Base-by-base conservation (phyloP, 92 coral and sea anemone genomes). In the Metridium senile region DNA sequence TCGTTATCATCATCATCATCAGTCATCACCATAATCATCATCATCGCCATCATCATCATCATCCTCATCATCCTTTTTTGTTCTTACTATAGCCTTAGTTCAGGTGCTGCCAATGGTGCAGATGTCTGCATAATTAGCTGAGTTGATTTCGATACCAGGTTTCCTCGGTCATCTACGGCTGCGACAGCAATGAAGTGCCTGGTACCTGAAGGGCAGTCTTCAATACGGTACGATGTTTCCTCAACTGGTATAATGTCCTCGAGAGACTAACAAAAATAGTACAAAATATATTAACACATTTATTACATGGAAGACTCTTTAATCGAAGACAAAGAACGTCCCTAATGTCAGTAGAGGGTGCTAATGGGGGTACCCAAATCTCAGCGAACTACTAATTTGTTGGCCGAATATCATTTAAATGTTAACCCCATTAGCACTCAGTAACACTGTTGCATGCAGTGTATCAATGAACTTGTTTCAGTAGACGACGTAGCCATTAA, bases 141-240 rank as follows among this genome's bases (percentile, higher is more conserved):
- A 35, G 86, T 68, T 10, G 98, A 94, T 62, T 93, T 84, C 47
- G 91, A 72, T 0, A 92, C 70, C 80, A 94, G 92, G 47, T 80
- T 82, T 1, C 98, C 94, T 59, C 45, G 75, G 10, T 80, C 69
- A 65, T 89, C 91, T 20, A 87, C 72, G 51, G 92, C 88, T n/a
- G 91, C 91, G 18, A 94, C 90, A 11, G 93, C 93, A 17, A 94
- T 80, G 74, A 92, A 94, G 76, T 94, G 91, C 71, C 86, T 94
- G 70, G 97, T 94, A 23, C 98, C 97, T 6, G 91, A 83, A 22
- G 33, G 66, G 65, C 98, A 94, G 31, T 82, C 93, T 35, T 82
- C 85, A 19, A 91, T 85, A 19, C 75, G 68, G 82, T 76, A 83
- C 43, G 84, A 77, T 17, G 69, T 57, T 54, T 89, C 81, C 34